Evolutionary conservation across 2,113 vertebrate species (phyloP), one percentile per base, ranked within the genome.

Genomic region (Bufo bufo): DNA sequence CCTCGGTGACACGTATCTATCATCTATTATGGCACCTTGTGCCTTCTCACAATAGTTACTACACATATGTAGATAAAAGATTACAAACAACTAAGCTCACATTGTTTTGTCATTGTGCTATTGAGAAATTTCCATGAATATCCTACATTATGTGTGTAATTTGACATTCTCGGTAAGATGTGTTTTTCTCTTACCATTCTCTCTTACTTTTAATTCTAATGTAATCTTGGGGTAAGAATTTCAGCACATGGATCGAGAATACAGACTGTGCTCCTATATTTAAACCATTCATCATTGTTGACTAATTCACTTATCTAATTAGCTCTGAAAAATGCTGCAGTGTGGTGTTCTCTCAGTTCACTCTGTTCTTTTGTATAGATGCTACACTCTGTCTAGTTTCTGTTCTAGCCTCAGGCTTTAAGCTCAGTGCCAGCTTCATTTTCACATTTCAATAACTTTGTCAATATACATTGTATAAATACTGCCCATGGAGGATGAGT

Each of bases 271-370:
- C 47, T 78, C n/a, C 50, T 23, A 54, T 54, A 7, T 78, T 23
- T 23, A 54, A 78, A 54, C 45, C 77, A 78, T 54, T 78, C 19
- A 78, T 78, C 49, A 54, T 54, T 54, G 50, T 56, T 78, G 72
- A 75, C 50, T 78, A 78, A 78, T 78, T 78, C 77, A 78, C 49
- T 78, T 77, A 52, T 52, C 52, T 50, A 77, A 77, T 77, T 56
- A 78, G 49, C 77, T 78, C 56, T 78, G 50, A 54, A 78, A 56
- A 75, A 75, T 75, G 72, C 47, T 50, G 72, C 20, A 20, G 72
- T 50, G 72, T 75, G 17, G 16, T 49, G 47, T 75, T 75, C 47
- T 75, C 45, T 10, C 2, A 11, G 72, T 75, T 75, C 72, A 75
- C 45, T 50, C 75, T 78, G 77, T 78, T 78, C 77, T 23, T 78